These are phyloP conservation scores for Andrena dorsata DNA, from an alignment of 2,888 invertebrate genomes.

Conservation along the genomic window DNA sequence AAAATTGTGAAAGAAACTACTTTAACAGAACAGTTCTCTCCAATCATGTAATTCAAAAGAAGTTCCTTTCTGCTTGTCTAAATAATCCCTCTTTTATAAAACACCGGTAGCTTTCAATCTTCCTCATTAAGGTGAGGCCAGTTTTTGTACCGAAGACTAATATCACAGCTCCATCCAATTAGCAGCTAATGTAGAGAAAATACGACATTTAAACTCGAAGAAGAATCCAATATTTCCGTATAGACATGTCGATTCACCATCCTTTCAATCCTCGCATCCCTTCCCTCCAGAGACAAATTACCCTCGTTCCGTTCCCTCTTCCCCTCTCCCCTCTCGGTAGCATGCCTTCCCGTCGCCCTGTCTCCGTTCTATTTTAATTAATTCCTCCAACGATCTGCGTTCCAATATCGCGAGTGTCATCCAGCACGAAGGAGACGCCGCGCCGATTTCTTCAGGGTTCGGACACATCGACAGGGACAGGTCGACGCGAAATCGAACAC, in stretches of 20 bases:
- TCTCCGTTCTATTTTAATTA: slow-evolving; percentile 59
- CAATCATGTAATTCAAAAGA: no score
- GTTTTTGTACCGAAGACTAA: not conserved
- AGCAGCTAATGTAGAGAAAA: not conserved
- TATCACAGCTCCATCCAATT: not conserved
- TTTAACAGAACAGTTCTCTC: no score
- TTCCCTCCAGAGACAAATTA: slow-evolving; percentile 20
- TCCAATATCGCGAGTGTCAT: slow-evolving; percentile 38
- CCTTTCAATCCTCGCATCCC: not conserved
- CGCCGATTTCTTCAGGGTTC: slow-evolving; percentile 44
- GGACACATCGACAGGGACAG: not conserved
- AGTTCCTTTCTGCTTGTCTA: no score
- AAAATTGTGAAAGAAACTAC: no score
- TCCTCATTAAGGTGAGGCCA: no score
- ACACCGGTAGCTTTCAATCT: no score
- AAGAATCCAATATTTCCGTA: not conserved
- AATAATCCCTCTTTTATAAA: no score
- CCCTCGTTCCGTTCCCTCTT: not conserved
- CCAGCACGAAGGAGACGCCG: slow-evolving; percentile 34
- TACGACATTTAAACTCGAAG: not conserved
- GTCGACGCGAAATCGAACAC: slow-evolving; percentile 10
- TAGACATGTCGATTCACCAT: not conserved
- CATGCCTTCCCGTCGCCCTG: slow-evolving; percentile 1
- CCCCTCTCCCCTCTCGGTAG: not conserved
- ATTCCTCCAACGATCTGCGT: slow-evolving; percentile 45